phyloP scores from a whole-genome alignment of 2,888 invertebrate species.

The Microchrysa polita region DNA sequence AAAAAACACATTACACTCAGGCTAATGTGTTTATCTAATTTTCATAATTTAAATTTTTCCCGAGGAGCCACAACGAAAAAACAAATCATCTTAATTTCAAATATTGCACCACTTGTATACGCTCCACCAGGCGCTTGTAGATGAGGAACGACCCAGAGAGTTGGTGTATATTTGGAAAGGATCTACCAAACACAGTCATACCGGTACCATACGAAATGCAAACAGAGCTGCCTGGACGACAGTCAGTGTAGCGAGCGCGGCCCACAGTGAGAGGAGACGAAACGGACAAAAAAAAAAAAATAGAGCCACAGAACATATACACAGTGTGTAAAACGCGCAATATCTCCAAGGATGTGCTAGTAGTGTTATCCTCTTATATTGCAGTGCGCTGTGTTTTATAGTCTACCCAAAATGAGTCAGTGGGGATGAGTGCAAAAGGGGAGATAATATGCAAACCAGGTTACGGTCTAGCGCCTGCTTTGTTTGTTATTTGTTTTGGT shows the following conservation, averaged over 20 bases:
- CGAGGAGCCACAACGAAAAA: neutral
- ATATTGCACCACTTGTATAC: slow-evolving; percentile 37
- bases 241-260: neutral
- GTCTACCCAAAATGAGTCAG: neutral
- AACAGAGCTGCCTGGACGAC: too few species aligned
- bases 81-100: slow-evolving; percentile 42
- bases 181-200: too few species aligned
- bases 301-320: neutral
- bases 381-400: slow-evolving; percentile 10
- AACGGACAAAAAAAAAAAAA: slow-evolving; percentile 8
- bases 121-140: neutral
- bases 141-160: neutral
- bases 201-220: too few species aligned
- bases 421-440: neutral
- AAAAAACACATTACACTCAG: neutral
- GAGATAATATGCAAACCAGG: slow-evolving; percentile 40
- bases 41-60: slow-evolving; percentile 39
- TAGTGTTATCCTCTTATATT: slow-evolving; percentile 13
- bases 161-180: neutral
- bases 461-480: slow-evolving; percentile 35
- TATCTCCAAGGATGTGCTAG: slow-evolving; percentile 7
- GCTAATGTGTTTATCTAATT: slow-evolving; percentile 43
- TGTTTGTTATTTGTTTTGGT: slow-evolving; percentile 31
- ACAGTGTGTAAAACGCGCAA: neutral
- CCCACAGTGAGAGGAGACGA: too few species aligned